Base-by-base conservation (phyloP, 1,140 invertebrate species). In the Drosophila murphyi region DNA sequence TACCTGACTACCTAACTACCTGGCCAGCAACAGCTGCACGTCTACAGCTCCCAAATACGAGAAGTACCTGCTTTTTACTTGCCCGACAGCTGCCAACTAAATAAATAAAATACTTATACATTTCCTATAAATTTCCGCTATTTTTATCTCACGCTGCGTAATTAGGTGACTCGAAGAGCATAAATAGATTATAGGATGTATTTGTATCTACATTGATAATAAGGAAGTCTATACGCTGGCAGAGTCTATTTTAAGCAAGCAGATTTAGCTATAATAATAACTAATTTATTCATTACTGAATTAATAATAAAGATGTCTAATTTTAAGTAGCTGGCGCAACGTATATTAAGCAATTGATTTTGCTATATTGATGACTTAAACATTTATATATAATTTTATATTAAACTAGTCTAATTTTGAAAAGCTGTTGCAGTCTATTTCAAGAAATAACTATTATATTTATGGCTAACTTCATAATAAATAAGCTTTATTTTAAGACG, bases 21-120 rank as follows among this genome's bases (percentile, higher is more conserved):
- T 20, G 20, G 3, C 8, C 29, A 12, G 29, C 29, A 47, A 20
- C 47, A 52, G 31, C 61, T 54, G 51, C 29, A 35, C 51, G 51
- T 2, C 10, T 8, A 7, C 47, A 20, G 12, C n/a, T 50, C 45
- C 34, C 5, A 34, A 34, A 34, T 34, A 34, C 34, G 3, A 34
- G 6, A 7, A 45, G 20, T 34, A 34, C 29, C 7, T 32, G 31
- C n/a, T 31, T 32, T 55, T 32, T 48, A 8, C 10, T 31, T 52
- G 47, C 7, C 35, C 5, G 5, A 43, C 70, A 52, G 70, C 55
- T 54, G 63, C 63, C 39, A 12, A 54, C 50, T 47, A 31, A 62
- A 67, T 47, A 31, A 62, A 67, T 72, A 67, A 60, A 72, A 73
- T 68, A 47, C 55, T 39, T 39, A 68, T 59, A 68, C 51, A 67